Evolutionary conservation across 2,888 invertebrate genomes (phyloP).

Genomic region (Diaphora mendica): DNA sequence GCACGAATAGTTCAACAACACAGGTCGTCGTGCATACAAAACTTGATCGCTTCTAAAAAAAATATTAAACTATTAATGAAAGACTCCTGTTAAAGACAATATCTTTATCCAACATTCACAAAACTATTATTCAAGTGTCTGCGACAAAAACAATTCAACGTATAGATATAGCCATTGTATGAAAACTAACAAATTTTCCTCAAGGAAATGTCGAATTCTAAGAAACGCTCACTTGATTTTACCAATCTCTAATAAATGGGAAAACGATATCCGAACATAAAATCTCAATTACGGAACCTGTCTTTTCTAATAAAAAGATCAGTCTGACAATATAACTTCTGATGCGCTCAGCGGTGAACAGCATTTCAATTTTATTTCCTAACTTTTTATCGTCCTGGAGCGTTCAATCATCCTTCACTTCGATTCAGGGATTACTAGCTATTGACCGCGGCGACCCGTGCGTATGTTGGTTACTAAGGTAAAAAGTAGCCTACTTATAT

Average conservation of each 20-base stretch:
- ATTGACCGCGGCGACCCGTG: no score
- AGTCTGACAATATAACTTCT: slow-evolving; percentile 4
- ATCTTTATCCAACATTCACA: not conserved
- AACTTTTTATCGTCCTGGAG: not conserved
- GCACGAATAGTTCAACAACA: no score
- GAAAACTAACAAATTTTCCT: slow-evolving; percentile 13
- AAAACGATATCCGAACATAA: slow-evolving; percentile 3
- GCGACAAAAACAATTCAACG: not conserved
- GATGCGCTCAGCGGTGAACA: not conserved
- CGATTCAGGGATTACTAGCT: not conserved
- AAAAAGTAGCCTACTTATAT: no score
- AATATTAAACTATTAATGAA: no score
- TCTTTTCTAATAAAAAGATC: not conserved
- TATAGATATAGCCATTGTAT: not conserved
- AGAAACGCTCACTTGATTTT: slow-evolving; percentile 14
- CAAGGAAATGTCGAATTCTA: slow-evolving; percentile 3
- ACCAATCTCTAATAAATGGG: slow-evolving; percentile 5
- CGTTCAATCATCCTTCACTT: not conserved
- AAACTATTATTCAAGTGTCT: not conserved
- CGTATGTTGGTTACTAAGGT: no score
- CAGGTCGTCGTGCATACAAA: no score
- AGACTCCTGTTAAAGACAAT: not conserved
- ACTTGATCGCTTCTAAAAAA: no score
- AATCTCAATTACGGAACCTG: slow-evolving; percentile 18
- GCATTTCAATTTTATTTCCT: not conserved